Percentiles rank a stretch among this genome's conserved stretches.
phyloP scores from a whole-genome alignment of 2,113 vertebrate genomes.

The Petrocephalus microphthalmus region DNA sequence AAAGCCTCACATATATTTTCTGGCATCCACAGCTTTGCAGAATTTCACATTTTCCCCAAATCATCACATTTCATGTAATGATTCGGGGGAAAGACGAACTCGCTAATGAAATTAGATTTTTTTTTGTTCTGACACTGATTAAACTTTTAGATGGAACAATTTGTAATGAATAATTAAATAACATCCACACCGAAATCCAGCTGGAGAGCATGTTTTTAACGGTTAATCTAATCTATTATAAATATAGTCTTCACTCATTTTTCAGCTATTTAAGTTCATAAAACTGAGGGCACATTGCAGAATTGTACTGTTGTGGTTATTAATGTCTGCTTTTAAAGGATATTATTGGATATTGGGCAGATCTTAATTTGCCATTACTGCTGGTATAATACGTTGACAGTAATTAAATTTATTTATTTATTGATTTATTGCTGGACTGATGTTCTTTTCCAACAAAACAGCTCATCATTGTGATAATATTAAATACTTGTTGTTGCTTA shows the following conservation, averaged over 20 bases:
- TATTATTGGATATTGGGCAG: neutral
- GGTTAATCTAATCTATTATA: neutral
- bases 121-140: slow-evolving; percentile 4
- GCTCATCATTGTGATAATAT: neutral
- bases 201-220: neutral
- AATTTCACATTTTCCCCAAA: no score
- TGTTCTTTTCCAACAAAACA: neutral
- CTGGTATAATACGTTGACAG: neutral
- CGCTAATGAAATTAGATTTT: slow-evolving; percentile 3
- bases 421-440: neutral
- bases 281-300: neutral
- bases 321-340: neutral
- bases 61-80: neutral
- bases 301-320: neutral
- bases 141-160: neutral
- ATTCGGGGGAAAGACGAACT: no score
- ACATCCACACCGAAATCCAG: slow-evolving; percentile 3
- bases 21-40: neutral
- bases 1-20: neutral
- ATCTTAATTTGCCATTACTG: neutral
- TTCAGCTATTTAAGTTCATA: neutral
- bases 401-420: neutral
- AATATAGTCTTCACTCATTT: neutral
- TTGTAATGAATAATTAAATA: slow-evolving; percentile 1
- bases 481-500: neutral